Evolutionary conservation across 1,140 invertebrate genomes (phyloP), one percentile per base, ranked within the genome.

Genomic region (Drosophila lacteicornis): DNA sequence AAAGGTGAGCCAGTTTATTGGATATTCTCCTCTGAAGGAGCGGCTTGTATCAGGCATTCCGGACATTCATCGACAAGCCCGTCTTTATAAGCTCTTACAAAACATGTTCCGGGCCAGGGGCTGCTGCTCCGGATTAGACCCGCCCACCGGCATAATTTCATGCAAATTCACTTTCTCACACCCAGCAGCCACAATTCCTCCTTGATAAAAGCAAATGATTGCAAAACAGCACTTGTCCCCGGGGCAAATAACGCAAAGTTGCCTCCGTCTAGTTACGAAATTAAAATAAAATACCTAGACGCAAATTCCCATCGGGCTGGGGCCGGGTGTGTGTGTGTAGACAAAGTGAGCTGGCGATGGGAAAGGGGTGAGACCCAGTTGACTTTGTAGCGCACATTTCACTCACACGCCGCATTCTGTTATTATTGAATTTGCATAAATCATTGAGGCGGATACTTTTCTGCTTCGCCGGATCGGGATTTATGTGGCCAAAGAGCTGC

Each of bases 401-500:
- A 51, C 27, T 51, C 46, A 43, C 40, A 42, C 19, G 59, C 17
- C 47, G 19, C 15, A 42, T 27, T 47, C 56, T 75, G 58, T 75
- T 63, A 63, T 55, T 63, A 75, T 75, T 75, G 27, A 62, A 75
- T 75, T 75, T 75, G 57, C 58, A 63, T 75, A 75, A 75, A 63
- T 75, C 70, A 63, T 49, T 55, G 56, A 43, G 42, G 49, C 47
- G 69, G 30, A 51, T 47, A 49, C 46, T 55, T 47, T 62, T 25
- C n/a, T 46, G 58, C 71, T 47, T 38, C 33, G 36, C 19, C 42
- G 45, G 27, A 27, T 33, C 12, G 11, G n/a, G 33, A 40, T 62
- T 74, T 59, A n/a, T 71, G 36, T 15, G 36, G 36, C 13, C 49
- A 45, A 11, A 42, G 38, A 12, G 4, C 4, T 15, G 33, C 49